Evolutionary conservation across 2,113 vertebrate species (phyloP).

Genomic region (Alexandromys fortis): DNA sequence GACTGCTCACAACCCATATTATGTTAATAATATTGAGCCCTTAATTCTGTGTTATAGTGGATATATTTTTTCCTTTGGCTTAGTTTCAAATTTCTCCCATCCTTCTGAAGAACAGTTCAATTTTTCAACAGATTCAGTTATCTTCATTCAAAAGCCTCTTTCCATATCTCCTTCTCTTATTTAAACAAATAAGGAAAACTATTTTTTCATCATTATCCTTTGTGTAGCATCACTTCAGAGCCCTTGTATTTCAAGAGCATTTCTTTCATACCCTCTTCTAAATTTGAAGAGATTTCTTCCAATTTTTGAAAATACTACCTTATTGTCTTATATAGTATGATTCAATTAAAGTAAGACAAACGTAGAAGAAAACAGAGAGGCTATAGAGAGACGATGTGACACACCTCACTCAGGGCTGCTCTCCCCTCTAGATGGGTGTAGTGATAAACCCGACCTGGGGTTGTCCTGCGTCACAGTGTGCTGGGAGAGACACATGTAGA

Average conservation of each 20-base stretch:
- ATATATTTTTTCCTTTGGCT: background rate
- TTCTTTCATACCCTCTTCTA: background rate
- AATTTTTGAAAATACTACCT: background rate
- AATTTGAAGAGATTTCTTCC: background rate
- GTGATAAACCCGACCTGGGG: background rate
- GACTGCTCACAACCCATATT: background rate
- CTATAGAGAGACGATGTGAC: background rate
- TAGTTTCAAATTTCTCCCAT: background rate
- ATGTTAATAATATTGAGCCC: background rate
- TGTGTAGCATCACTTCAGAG: background rate
- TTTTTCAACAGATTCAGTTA: background rate
- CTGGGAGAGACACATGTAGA: no score
- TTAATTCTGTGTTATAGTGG: background rate
- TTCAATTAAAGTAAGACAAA: background rate
- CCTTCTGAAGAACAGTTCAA: background rate
- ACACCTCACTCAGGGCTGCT: background rate
- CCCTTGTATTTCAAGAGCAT: background rate
- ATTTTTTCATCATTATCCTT: background rate
- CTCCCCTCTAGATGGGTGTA: background rate
- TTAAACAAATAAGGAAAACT: background rate
- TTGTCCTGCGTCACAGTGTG: background rate
- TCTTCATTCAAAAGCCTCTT: background rate
- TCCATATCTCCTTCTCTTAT: background rate
- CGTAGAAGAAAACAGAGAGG: background rate
- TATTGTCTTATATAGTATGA: no score